Base-by-base conservation (phyloP, 2,888 invertebrate species). In the Sthenelais limicola region DNA sequence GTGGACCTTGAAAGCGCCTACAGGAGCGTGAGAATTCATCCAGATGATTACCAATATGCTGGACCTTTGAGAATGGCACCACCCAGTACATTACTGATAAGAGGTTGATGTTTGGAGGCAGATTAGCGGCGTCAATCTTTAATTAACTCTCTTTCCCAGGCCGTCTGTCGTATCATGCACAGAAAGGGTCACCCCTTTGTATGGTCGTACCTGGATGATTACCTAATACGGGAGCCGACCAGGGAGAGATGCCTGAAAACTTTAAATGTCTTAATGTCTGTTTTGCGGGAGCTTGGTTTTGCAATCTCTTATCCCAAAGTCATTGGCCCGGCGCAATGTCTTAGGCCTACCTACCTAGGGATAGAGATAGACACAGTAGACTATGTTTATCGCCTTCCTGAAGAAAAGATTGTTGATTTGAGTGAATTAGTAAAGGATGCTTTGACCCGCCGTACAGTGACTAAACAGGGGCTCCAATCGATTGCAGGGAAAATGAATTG, bases 81-180 rank as follows among this genome's bases (percentile, higher is more conserved):
- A 30, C n/a, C 62, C 62, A 38, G 70, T 54, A n/a, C 28, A 54
- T 21, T 21, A 56, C 12, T 18, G 21, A 21, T 24, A 54, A 4
- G 26, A 21, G 15, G 56, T 62, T 21, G 28, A 26, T n/a, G n/a
- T n/a, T n/a, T n/a, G n/a, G n/a, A n/a, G n/a, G n/a, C n/a, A n/a
- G n/a, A n/a, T n/a, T n/a, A n/a, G n/a, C n/a, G n/a, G n/a, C n/a
- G n/a, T n/a, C n/a, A n/a, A n/a, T n/a, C n/a, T n/a, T n/a, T n/a
- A 30, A 62, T 70, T 70, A 26, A 70, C 26, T n/a, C 32, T n/a
- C 32, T 70, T 2, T 70, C 70, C 26, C 30, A 32, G 24, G 70
- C 70, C 3, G 38, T 70, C 24, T 15, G 24, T 2, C n/a, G 32
- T 21, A 52, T 56, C 18, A 18, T 62, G 32, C 12, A 21, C 3